Evolutionary conservation across 2,797 vertebrate species (phyloP).

Genomic region (Alfaro cultratus): DNA sequence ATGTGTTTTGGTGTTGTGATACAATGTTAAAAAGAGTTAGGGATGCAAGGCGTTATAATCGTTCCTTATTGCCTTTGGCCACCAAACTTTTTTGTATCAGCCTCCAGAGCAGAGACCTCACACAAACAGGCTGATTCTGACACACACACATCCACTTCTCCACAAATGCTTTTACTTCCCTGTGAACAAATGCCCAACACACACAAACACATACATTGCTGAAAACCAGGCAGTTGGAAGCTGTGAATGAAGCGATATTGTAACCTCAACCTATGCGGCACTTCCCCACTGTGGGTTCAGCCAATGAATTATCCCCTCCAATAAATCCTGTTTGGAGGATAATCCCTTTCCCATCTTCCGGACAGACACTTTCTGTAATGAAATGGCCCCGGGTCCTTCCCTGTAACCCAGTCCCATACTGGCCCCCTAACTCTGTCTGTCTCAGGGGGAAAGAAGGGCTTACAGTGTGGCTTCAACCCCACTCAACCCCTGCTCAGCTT

Average conservation of each 20-base stretch:
- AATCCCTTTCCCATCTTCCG: conserved; percentile 86
- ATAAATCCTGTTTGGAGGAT: conserved; percentile 88
- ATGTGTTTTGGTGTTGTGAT: neutral
- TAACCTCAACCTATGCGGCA: conserved; percentile 84
- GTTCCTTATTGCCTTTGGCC: conserved; percentile 28
- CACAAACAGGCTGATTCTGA: conserved; percentile 21
- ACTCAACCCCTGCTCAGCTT: conserved; percentile 77
- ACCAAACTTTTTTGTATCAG: conserved; percentile 43
- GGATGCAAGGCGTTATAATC: conserved; percentile 15
- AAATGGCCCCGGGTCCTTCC: conserved; percentile 82
- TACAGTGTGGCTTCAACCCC: conserved; percentile 78
- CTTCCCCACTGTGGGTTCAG: conserved; percentile 83
- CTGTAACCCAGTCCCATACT: conserved; percentile 77
- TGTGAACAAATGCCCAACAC: conserved; percentile 45
- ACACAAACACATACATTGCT: conserved; percentile 61
- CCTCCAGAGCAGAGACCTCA: conserved; percentile 21
- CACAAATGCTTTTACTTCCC: conserved; percentile 33
- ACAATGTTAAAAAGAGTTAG: neutral
- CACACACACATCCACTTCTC: conserved; percentile 17
- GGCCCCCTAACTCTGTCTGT: conserved; percentile 72
- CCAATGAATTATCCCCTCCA: conserved; percentile 86
- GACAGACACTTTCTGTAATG: conserved; percentile 88
- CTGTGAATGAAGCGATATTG: conserved; percentile 85
- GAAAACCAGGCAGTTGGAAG: conserved; percentile 68
- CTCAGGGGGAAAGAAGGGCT: conserved; percentile 73